Evolutionary conservation across 2,797 vertebrate species (phyloP).

Genomic region (Agapornis canus): DNA sequence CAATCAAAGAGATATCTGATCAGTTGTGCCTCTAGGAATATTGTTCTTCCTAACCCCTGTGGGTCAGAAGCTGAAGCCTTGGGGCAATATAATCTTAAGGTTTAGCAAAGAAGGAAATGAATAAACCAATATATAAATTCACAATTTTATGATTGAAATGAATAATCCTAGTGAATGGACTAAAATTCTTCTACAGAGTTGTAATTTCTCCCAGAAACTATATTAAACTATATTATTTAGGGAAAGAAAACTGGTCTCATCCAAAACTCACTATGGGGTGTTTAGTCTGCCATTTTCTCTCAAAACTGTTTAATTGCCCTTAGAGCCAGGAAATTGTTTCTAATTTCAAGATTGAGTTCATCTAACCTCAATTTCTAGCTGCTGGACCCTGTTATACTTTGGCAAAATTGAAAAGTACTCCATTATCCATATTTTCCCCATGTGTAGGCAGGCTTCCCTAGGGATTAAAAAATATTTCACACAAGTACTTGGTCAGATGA

Average conservation of each 20-base stretch:
- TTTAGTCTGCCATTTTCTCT: not conserved
- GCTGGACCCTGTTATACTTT: not conserved
- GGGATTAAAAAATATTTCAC: not conserved
- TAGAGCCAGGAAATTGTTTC: not conserved
- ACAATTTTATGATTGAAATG: not conserved
- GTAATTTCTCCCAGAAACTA: not conserved
- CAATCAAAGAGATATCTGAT: not conserved
- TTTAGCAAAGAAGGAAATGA: not conserved
- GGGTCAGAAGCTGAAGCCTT: not conserved
- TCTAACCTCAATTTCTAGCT: not conserved
- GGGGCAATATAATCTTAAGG: not conserved
- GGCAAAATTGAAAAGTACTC: not conserved
- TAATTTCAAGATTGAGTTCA: not conserved
- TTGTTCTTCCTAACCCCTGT: not conserved
- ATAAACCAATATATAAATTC: not conserved
- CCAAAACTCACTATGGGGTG: not conserved
- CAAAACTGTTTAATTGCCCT: not conserved
- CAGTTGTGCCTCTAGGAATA: not conserved
- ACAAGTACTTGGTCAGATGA: not conserved
- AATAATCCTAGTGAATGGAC: not conserved
- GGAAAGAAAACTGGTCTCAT: fast-evolving
- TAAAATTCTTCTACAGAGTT: not conserved
- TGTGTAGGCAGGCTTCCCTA: not conserved
- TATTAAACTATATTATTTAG: not conserved
- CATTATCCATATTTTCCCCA: not conserved